Base-by-base conservation (phyloP, 1,140 invertebrate species). In the Mylabris phalerata region DNA sequence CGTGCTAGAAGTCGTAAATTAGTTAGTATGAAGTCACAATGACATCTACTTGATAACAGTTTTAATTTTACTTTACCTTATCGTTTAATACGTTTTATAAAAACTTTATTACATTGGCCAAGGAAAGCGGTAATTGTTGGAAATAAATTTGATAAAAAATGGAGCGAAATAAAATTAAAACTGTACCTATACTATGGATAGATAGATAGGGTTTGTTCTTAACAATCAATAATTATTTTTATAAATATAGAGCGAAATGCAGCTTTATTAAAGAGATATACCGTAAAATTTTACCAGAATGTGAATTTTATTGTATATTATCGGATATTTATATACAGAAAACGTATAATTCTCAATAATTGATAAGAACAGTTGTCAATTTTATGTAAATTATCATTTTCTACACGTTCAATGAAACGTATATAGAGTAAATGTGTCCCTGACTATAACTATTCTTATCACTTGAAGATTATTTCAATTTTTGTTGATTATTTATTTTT, bases 1-100 rank as follows among this genome's bases (percentile, higher is more conserved):
- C 84, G 87, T 67, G 85, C 85, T 27, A 81, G 89, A 67, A 87
- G 88, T 48, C 79, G 91, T 62, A 95, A 95, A 76, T 77, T 92
- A 60, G 87, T 88, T 1, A 89, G 88, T 7, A 84, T 92, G 79
- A 93, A 93, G 77, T 89, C 87, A 7, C 91, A 93, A 84, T 94
- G 85, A 92, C 82, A 80, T 77, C 78, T 72, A 57, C 59, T 73
- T 54, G 62, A 71, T 44, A 55, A 63, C 54, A 66, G 70, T 59
- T 70, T 71, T 51, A 65, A 69, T 59, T 71, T 71, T 47, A 56
- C 58, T 7, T 50, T 68, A 41, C 61, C 64, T 26, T 46, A 62
- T 26, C 50, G 61, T 19, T 62, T 70, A 39, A 51, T 71, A 43
- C 51, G 67, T 44, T 67, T 50, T 62, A 54, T 71, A 43, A 67